Conservation (phyloP, 2,113 vertebrate genomes). For the Silurus glanis region DNA sequence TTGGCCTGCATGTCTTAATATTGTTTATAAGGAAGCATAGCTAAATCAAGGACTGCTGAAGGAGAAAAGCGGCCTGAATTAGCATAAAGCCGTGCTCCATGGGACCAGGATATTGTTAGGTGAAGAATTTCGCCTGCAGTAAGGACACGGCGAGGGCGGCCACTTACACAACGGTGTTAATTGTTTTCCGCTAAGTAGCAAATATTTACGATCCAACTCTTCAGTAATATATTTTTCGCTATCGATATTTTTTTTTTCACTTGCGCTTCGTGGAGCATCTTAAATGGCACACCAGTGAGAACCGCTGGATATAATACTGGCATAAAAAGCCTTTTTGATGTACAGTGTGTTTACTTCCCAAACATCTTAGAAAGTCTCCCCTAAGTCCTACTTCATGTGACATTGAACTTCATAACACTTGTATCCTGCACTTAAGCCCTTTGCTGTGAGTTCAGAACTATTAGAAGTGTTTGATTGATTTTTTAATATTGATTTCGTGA, state of each 20-base stretch:
- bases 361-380: conserved; percentile 28
- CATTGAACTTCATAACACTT: conserved; percentile 23
- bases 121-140: conserved; percentile 83
- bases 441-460: conserved; percentile 33
- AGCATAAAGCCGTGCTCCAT: conserved; percentile 83
- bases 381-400: conserved; percentile 30
- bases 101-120: conserved; percentile 71
- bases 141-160: conserved; percentile 84
- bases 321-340: background rate
- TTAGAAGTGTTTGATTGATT: conserved; percentile 48
- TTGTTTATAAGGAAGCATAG: conserved; percentile 81
- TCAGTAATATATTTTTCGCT: background rate
- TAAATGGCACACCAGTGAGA: background rate
- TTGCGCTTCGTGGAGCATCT: background rate
- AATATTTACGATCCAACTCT: conserved; percentile 76
- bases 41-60: conserved; percentile 89
- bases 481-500: conserved; percentile 44
- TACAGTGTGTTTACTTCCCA: conserved; percentile 18
- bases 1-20: conserved; percentile 66
- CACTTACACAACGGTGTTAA: conserved; percentile 80
- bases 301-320: background rate
- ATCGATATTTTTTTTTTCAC: too few relatives aligned
- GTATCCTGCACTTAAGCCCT: conserved; percentile 31
- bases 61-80: conserved; percentile 85
- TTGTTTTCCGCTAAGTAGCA: conserved; percentile 78